Evolutionary conservation across 2,797 vertebrate genomes (phyloP), one percentile per base, ranked within the genome.

Genomic region (Aeoliscus strigatus): DNA sequence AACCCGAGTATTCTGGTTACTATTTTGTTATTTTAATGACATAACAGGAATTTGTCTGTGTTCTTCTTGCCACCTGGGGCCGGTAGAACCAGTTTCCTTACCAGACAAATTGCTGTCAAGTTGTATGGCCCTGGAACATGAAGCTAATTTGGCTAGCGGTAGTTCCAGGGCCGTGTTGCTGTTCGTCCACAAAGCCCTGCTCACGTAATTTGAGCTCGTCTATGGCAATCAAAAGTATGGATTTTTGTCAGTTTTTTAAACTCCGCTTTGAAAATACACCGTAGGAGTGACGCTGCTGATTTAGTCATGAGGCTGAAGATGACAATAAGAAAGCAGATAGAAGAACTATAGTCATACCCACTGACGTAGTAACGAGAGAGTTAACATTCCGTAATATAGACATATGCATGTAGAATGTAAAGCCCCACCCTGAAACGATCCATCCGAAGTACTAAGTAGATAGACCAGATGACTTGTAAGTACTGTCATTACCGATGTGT

Each of bases 61-160:
- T 18, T 27, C 14, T 2, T 8, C 3, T 13, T 6, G 16, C 3
- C 13, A 11, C 3, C 3, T 24, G 5, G 2, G n/a, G 8, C 34
- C 14, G 12, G 24, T 35, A 6, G 15, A 36, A 49, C 38, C 32
- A 15, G 43, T 64, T 69, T n/a, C 37, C 6, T 12, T 30, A 14
- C 10, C 8, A 8, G 13, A 35, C 25, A 13, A 45, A 10, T 40
- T 15, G 56, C 65, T 71, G 66, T 70, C 47, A 69, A 52, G 38
- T 53, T 43, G 50, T 32, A 59, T 54, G 56, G 51, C 58, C 67
- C 62, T 52, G 55, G 34, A 32, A 60, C 66, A 28, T 27, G 8
- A 27, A 54, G 62, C 62, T 74, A 75, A 44, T 30, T 6, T 44
- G 21, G 62, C 60, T 75, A 63, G 40, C 41, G 29, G 33, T 55